Evolutionary conservation across 2,113 vertebrate species (phyloP).

Genomic region (Maccullochella peelii): DNA sequence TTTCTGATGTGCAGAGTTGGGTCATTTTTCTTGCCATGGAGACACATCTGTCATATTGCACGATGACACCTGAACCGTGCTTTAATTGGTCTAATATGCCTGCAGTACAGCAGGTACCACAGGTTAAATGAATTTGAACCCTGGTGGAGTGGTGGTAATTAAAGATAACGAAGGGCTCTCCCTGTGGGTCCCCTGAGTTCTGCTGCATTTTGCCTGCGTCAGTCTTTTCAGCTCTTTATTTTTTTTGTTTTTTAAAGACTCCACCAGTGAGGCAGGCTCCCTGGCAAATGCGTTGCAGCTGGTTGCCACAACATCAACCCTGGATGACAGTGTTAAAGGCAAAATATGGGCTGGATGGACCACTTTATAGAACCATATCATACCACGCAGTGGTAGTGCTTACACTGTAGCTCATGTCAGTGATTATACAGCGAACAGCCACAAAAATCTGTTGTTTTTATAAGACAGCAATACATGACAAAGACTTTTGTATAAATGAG

Average conservation of each 20-base stretch:
- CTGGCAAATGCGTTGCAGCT: conserved; percentile 31
- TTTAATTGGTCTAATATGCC: conserved; percentile 81
- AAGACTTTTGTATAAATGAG: neutral
- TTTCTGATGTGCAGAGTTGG: conserved; percentile 8
- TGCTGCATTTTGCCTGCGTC: conserved; percentile 74
- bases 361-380: neutral
- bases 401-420: neutral
- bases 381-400: neutral
- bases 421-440: neutral
- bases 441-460: neutral
- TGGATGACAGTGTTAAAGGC: neutral
- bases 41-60: conserved; percentile 48
- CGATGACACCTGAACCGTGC: conserved; percentile 42
- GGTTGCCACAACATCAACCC: conserved; percentile 60
- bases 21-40: conserved; percentile 59
- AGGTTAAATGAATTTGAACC: conserved; percentile 82
- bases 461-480: neutral
- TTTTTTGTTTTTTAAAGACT: conserved; percentile 5
- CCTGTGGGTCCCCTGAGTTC: conserved; percentile 72
- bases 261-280: conserved; percentile 29
- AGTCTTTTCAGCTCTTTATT: conserved; percentile 74
- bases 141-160: conserved; percentile 82
- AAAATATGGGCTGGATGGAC: neutral
- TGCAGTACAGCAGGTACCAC: conserved; percentile 58
- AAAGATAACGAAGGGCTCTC: conserved; percentile 83